Evolutionary conservation across 2,888 invertebrate genomes (phyloP).

Genomic region (Agrochola macilenta): DNA sequence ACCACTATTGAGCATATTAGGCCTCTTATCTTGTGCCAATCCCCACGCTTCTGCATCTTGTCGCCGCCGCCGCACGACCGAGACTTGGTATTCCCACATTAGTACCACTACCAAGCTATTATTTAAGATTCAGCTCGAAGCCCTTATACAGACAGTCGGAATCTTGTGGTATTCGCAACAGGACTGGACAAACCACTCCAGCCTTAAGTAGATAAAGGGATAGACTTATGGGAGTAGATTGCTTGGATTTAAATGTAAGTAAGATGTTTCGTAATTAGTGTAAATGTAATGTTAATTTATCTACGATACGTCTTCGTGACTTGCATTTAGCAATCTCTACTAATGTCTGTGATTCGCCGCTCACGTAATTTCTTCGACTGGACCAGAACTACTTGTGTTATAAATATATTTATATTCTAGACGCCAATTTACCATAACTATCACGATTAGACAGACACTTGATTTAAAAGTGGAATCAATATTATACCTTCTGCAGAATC

Average conservation of each 20-base stretch:
- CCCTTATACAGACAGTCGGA: conserved; percentile 30
- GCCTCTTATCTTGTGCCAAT: background rate
- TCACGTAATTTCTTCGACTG: background rate
- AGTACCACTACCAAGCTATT: conserved; percentile 12
- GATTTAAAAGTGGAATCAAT: background rate
- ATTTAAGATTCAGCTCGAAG: conserved; percentile 24
- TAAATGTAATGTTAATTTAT: conserved; percentile 26
- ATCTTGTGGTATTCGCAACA: conserved; percentile 37
- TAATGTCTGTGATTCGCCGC: background rate
- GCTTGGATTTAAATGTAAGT: conserved; percentile 38
- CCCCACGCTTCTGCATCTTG: background rate
- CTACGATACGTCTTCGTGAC: conserved; percentile 1
- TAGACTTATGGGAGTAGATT: conserved; percentile 37
- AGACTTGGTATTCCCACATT: conserved; percentile 16
- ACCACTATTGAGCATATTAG: too few species aligned
- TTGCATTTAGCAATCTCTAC: background rate
- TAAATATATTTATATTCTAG: background rate
- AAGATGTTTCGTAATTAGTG: conserved; percentile 39
- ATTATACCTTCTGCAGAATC: background rate
- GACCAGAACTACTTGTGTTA: background rate
- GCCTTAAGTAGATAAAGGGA: conserved; percentile 38
- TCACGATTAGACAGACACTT: background rate
- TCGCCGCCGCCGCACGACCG: background rate
- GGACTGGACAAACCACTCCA: conserved; percentile 52
- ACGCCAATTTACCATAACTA: background rate